Evolutionary conservation across 2,113 vertebrate genomes (phyloP), one percentile per base, ranked within the genome.

Genomic region (Lophius piscatorius): DNA sequence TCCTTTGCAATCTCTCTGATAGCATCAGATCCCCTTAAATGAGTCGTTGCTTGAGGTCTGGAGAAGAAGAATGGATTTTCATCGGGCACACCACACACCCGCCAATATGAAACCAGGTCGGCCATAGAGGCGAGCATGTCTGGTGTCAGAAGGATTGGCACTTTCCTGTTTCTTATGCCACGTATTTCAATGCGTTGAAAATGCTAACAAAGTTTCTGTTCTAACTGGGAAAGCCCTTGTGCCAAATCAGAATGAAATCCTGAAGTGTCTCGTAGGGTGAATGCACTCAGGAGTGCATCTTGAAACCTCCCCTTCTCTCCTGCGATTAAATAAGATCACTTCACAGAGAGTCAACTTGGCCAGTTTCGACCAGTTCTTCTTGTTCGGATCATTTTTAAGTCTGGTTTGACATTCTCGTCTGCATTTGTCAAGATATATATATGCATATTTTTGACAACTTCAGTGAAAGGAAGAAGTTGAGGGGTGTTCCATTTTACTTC

Each of bases 401-500:
- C 1, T 20, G 3, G 2, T 9, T 60, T 36, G 35, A 31, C 41
- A 51, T 21, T 44, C 18, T 36, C 18, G 2, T 26, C 45, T 50
- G 10, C 11, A 40, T 5, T 31, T 42, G 1, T 63, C 45, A 22
- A 69, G n/a, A 12, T 74, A 4, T 1, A n/a, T n/a, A 24, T 16
- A 14, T 65, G 40, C 26, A 65, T 47, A 1, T n/a, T 21, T 10
- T 59, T 65, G 0, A 61, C 63, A 33, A 58, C 51, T 2, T 63
- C 58, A 0, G 45, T 58, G 10, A 75, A 63, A 39, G 73, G 70
- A 1, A 86, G 44, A 8, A 77, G 31, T 12, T 73, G 56, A 14
- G 79, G 67, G 16, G 39, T 56, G 22, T 79, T 83, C 52, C 49
- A 82, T 40, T 54, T 81, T 0, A 4, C 24, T 26, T 81, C 47